phyloP scores from a whole-genome alignment of 2,113 vertebrate genomes.

The Nyctibius bracteatus region DNA sequence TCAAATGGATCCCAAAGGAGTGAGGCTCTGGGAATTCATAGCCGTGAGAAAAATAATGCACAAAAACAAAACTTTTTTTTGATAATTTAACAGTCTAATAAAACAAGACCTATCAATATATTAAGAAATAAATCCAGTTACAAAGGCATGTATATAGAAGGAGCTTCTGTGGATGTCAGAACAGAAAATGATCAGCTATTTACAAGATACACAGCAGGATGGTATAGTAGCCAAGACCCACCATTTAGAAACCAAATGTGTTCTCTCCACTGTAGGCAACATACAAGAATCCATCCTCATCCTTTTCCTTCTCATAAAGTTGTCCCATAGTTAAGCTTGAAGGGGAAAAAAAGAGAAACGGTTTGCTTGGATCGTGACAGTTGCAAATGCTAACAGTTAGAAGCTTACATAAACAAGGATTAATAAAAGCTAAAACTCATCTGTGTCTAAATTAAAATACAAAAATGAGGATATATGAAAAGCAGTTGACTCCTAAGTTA shows the following conservation, averaged over 20 bases:
- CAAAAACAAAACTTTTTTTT: slow-evolving; percentile 60
- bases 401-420: neutral
- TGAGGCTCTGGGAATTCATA: slow-evolving; percentile 64
- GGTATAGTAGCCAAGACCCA: slow-evolving; percentile 53
- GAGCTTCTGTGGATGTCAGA: slow-evolving; percentile 46
- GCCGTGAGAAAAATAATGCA: slow-evolving; percentile 64
- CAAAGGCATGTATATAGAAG: slow-evolving; percentile 71
- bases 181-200: slow-evolving; percentile 73
- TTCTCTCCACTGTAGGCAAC: slow-evolving; percentile 98
- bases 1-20: slow-evolving; percentile 56
- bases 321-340: slow-evolving; percentile 96
- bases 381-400: neutral
- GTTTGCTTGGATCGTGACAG: neutral
- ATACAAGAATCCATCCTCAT: slow-evolving; percentile 96
- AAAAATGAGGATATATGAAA: neutral
- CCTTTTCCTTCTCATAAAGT: slow-evolving; percentile 96
- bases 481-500: neutral
- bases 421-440: neutral
- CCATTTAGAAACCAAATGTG: slow-evolving; percentile 87
- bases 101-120: slow-evolving; percentile 75
- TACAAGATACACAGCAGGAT: slow-evolving; percentile 75
- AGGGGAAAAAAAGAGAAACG: neutral
- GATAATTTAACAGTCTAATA: slow-evolving; percentile 78
- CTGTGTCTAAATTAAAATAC: neutral
- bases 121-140: slow-evolving; percentile 80